These are phyloP conservation scores for Geodia barretti DNA, from an alignment of 37 sponge, comb jelly and placozoan species.

Conservation along the genomic window DNA sequence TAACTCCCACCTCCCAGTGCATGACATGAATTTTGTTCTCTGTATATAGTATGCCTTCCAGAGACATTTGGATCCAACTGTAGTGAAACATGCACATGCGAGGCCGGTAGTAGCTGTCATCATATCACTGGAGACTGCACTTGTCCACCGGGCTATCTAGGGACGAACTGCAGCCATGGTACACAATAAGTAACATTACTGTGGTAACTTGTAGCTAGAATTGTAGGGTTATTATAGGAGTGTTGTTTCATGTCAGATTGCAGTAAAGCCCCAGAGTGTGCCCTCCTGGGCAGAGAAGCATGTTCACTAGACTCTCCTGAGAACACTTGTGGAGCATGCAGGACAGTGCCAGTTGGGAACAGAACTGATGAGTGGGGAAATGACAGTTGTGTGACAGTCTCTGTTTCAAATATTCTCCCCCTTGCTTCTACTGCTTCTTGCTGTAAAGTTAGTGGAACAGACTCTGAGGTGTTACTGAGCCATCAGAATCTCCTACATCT, in stretches of 20 bases:
- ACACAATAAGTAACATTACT: too few relatives aligned
- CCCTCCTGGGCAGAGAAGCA: conserved; percentile 9
- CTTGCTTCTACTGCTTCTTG: too few relatives aligned
- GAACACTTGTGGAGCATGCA: conserved; percentile 63
- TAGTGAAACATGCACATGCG: conserved; percentile 49
- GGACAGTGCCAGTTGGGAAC: too few relatives aligned
- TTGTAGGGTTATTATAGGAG: too few relatives aligned
- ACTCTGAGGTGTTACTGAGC: too few relatives aligned
- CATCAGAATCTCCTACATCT: too few relatives aligned
- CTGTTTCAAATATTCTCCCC: too few relatives aligned
- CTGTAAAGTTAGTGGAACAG: too few relatives aligned
- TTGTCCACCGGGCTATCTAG: conserved; percentile 59
- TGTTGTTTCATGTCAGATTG: conserved; percentile 42
- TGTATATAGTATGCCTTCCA: conserved; percentile 36
- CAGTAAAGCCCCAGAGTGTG: conserved; percentile 37
- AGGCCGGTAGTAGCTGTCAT: conserved; percentile 49
- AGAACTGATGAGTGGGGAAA: too few relatives aligned
- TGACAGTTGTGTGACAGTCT: too few relatives aligned
- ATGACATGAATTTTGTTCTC: background rate
- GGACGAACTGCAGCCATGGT: conserved; percentile 53
- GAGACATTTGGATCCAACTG: conserved; percentile 60
- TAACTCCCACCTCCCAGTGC: background rate
- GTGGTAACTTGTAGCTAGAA: too few relatives aligned
- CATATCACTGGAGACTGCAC: conserved; percentile 62
- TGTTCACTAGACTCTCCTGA: conserved; percentile 56